These are phyloP conservation scores for Brachyhypopomus occidentalis DNA, from an alignment of 2,113 vertebrate species.

Conservation along the genomic window DNA sequence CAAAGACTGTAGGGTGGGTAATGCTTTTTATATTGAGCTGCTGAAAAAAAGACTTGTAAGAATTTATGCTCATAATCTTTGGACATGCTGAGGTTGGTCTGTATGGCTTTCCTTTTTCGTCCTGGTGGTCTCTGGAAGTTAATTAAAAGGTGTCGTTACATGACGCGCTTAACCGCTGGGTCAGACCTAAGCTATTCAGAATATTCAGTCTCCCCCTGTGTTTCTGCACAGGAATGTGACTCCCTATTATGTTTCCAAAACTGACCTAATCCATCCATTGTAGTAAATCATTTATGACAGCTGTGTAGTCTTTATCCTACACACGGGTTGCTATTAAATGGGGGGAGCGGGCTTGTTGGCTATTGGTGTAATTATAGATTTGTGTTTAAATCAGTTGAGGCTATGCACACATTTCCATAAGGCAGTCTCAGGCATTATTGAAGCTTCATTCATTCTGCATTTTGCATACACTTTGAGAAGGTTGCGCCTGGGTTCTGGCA, in stretches of 20 bases:
- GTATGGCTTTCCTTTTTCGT: slow-evolving; percentile 44
- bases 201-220: slow-evolving; percentile 57
- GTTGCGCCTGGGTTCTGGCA: not conserved
- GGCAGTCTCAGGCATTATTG: not conserved
- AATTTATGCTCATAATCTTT: slow-evolving; percentile 50
- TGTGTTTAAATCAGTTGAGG: slow-evolving; percentile 11
- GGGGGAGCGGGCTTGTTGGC: slow-evolving; percentile 24
- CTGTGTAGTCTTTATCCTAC: slow-evolving; percentile 34
- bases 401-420: not conserved
- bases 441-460: not conserved
- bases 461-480: slow-evolving; percentile 20
- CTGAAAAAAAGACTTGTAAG: slow-evolving; percentile 55
- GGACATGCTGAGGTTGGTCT: slow-evolving; percentile 50
- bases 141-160: slow-evolving; percentile 61
- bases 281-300: slow-evolving; percentile 32
- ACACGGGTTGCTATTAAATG: slow-evolving; percentile 37
- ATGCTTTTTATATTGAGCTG: slow-evolving; percentile 65
- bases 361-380: slow-evolving; percentile 26
- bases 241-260: slow-evolving; percentile 42
- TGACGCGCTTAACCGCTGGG: slow-evolving; percentile 54
- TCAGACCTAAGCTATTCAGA: slow-evolving; percentile 46
- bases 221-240: slow-evolving; percentile 56
- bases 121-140: slow-evolving; percentile 57
- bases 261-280: slow-evolving; percentile 25
- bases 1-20: slow-evolving; percentile 42